Percentiles rank a stretch among this genome's conserved stretches.
Conservation (phyloP, 2,113 vertebrate genomes). For the Sinocyclocheilus anshuiensis region DNA sequence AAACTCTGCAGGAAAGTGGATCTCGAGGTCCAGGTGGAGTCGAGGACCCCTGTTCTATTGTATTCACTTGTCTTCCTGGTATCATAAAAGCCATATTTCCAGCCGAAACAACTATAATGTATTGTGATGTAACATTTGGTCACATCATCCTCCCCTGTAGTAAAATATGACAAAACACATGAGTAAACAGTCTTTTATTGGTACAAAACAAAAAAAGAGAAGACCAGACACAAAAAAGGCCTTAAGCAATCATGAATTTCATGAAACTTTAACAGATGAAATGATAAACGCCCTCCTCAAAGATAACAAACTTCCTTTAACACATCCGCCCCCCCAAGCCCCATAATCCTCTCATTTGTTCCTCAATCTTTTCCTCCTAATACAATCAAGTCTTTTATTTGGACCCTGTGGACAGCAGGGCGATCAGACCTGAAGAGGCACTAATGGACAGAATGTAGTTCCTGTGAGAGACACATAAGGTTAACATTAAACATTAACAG, state of each 20-base stretch:
- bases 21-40: too few relatives aligned
- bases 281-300: constrained; percentile 49
- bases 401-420: constrained; percentile 94
- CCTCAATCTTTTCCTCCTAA: background rate
- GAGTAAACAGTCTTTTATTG: constrained; percentile 69
- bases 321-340: background rate
- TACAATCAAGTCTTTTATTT: constrained; percentile 77
- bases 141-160: background rate
- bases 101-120: background rate
- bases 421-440: constrained; percentile 93
- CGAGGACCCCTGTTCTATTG: background rate
- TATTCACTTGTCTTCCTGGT: background rate
- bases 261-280: constrained; percentile 68
- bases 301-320: constrained; percentile 47
- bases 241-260: constrained; percentile 70
- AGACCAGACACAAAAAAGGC: constrained; percentile 57
- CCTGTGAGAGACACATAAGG: constrained; percentile 66
- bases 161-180: background rate
- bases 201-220: constrained; percentile 68
- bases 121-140: background rate
- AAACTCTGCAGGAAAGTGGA: too few relatives aligned
- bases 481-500: background rate
- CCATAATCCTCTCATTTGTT: background rate
- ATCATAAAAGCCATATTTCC: background rate
- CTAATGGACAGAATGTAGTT: constrained; percentile 98